Evolutionary conservation across 2,113 vertebrate genomes (phyloP).

Genomic region (Phyllopteryx taeniolatus): DNA sequence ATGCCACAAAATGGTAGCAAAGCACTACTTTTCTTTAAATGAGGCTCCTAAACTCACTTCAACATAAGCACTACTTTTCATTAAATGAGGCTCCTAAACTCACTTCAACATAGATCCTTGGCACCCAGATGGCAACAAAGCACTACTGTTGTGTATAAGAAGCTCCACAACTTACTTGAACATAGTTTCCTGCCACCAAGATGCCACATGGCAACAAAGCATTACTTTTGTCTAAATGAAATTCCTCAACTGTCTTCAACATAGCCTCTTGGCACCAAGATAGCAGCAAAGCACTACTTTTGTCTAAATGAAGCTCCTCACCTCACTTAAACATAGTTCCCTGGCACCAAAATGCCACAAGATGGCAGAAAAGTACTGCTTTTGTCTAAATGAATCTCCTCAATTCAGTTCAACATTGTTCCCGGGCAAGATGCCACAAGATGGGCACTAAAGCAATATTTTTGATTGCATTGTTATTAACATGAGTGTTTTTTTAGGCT

Average conservation of each 20-base stretch:
- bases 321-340: neutral
- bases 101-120: neutral
- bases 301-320: neutral
- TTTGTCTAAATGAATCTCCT: neutral
- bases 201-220: neutral
- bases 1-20: neutral
- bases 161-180: neutral
- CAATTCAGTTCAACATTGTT: neutral
- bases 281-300: neutral
- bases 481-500: too few relatives aligned
- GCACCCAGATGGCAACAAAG: too few relatives aligned
- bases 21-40: neutral
- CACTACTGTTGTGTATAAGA: neutral
- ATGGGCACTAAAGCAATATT: too few relatives aligned
- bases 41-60: neutral
- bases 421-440: too few relatives aligned
- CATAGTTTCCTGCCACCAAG: neutral
- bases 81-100: neutral
- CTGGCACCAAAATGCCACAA: too few relatives aligned
- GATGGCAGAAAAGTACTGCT: neutral
- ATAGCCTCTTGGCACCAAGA: neutral
- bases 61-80: neutral
- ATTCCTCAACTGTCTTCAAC: neutral
- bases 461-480: too few relatives aligned
- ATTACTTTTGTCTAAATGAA: neutral